Percentiles rank a stretch among this genome's conserved stretches.
These are phyloP conservation scores for Ostrea denselamellosa DNA, from an alignment of 1,140 invertebrate species.

Conservation along the genomic window DNA sequence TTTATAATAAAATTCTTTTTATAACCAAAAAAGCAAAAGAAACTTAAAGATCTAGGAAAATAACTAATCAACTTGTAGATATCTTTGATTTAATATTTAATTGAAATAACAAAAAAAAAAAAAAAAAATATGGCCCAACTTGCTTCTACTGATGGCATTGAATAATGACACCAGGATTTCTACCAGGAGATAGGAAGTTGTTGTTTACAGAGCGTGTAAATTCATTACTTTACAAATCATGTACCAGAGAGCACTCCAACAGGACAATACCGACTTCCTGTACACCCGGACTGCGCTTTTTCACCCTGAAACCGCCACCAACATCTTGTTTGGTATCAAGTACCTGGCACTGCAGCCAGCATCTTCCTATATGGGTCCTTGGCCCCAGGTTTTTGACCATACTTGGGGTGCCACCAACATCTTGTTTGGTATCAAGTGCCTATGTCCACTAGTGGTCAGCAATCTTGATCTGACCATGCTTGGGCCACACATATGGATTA, in stretches of 20 bases:
- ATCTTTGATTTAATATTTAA: background rate
- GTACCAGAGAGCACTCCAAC: background rate
- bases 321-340: conserved; percentile 33
- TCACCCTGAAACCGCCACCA: background rate
- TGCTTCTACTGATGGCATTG: background rate
- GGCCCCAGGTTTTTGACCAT: too few relatives aligned
- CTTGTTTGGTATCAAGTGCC: conserved; percentile 29
- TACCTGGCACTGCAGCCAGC: too few relatives aligned
- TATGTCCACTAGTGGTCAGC: background rate
- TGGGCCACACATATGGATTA: background rate
- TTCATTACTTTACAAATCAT: background rate
- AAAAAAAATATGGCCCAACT: background rate
- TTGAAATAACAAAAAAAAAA: background rate
- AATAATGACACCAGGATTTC: conserved; percentile 4
- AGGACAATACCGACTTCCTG: background rate
- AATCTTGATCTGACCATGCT: background rate
- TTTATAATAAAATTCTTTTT: too few relatives aligned
- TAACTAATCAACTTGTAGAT: background rate
- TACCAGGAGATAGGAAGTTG: conserved; percentile 10
- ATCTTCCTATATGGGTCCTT: too few relatives aligned
- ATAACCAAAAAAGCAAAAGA: background rate
- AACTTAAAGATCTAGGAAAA: background rate
- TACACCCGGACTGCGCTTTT: conserved; percentile 1
- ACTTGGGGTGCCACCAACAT: too few relatives aligned
- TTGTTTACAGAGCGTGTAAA: conserved; percentile 16